phyloP scores from a whole-genome alignment of 2,797 vertebrate genomes.

The Acipenser transmontanus region DNA sequence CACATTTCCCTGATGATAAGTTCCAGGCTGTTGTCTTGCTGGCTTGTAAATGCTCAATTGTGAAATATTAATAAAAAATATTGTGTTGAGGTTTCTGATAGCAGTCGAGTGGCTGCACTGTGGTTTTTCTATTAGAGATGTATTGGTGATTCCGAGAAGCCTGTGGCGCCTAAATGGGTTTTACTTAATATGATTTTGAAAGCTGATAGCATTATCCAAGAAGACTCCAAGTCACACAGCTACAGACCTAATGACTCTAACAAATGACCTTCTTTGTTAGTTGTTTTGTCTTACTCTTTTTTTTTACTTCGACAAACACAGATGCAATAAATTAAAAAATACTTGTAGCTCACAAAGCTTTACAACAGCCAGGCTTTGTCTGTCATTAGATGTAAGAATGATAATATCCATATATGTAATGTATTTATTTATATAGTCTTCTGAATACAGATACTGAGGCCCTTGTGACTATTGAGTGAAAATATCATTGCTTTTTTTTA shows the following conservation, averaged over 20 bases:
- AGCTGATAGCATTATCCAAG: conserved; percentile 78
- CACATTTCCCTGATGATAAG: background rate
- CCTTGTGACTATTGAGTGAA: conserved; percentile 25
- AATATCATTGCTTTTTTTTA: conserved; percentile 22
- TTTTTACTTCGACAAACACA: conserved; percentile 47
- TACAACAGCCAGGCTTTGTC: too few relatives aligned
- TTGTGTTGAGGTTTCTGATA: conserved; percentile 73
- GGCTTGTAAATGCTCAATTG: conserved; percentile 59
- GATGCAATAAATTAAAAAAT: conserved; percentile 52
- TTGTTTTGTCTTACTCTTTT: conserved; percentile 45
- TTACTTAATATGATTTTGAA: conserved; percentile 79
- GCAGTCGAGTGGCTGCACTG: conserved; percentile 65
- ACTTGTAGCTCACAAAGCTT: too few relatives aligned
- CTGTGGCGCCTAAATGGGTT: conserved; percentile 76
- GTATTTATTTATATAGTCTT: too few relatives aligned
- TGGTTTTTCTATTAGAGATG: conserved; percentile 58
- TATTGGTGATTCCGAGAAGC: conserved; percentile 77
- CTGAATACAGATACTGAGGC: background rate
- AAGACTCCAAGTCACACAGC: conserved; percentile 48
- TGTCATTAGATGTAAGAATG: too few relatives aligned
- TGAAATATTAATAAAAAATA: conserved; percentile 90
- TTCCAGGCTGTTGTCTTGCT: conserved; percentile 35
- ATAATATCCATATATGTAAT: too few relatives aligned
- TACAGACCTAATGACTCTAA: conserved; percentile 50
- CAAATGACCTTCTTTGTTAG: conserved; percentile 61